Evolutionary conservation across 2,888 invertebrate genomes (phyloP).

Genomic region (Pasiphila rectangulata): DNA sequence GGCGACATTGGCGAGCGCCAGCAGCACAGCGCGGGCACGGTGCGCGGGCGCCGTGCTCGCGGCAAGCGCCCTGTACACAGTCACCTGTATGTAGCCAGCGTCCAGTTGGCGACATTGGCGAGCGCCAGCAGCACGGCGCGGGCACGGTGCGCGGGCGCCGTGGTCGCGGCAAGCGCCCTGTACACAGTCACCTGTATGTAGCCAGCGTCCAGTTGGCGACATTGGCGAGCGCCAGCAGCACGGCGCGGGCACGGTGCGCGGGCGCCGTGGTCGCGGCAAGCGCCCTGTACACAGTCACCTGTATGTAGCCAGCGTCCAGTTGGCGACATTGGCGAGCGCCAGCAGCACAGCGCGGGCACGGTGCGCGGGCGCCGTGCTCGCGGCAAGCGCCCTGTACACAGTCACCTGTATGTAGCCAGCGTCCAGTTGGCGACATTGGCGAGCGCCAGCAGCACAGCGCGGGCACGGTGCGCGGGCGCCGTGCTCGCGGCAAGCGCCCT

Average conservation of each 20-base stretch:
- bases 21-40: slow-evolving; percentile 76
- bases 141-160: slow-evolving; percentile 76
- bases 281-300: slow-evolving; percentile 67
- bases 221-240: slow-evolving; percentile 82
- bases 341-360: slow-evolving; percentile 79
- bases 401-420: slow-evolving; percentile 54
- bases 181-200: slow-evolving; percentile 58
- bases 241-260: slow-evolving; percentile 78
- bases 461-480: slow-evolving; percentile 78
- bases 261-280: slow-evolving; percentile 80
- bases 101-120: slow-evolving; percentile 67
- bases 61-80: too few relatives aligned
- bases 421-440: slow-evolving; percentile 67
- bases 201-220: slow-evolving; percentile 28
- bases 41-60: slow-evolving; percentile 71
- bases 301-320: slow-evolving; percentile 31
- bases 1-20: slow-evolving; percentile 78
- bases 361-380: slow-evolving; percentile 70
- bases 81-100: slow-evolving; percentile 53
- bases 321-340: slow-evolving; percentile 75
- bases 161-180: slow-evolving; percentile 76
- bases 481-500: too few relatives aligned
- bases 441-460: slow-evolving; percentile 76
- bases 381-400: too few relatives aligned
- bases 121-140: slow-evolving; percentile 80